These are phyloP conservation scores for Sander vitreus DNA, from an alignment of 2,113 vertebrate species.

Conservation along the genomic window DNA sequence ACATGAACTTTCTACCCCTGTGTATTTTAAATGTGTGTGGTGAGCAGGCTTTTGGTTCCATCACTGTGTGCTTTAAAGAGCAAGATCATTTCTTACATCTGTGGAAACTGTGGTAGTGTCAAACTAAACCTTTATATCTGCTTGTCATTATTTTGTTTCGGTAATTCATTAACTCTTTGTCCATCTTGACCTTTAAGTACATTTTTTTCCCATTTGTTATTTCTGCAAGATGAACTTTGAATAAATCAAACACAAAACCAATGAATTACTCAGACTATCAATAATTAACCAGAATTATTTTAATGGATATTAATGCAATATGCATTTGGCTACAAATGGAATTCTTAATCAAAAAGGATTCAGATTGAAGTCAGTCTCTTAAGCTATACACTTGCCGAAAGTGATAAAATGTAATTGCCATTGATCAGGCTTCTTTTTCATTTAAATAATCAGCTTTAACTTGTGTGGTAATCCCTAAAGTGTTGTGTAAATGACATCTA, in stretches of 20 bases:
- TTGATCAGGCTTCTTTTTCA: conserved; percentile 29
- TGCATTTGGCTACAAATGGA: background rate
- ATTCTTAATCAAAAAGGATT: conserved; percentile 3
- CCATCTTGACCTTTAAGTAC: background rate
- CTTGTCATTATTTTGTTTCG: background rate
- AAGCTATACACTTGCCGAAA: background rate
- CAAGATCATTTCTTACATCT: conserved; percentile 5
- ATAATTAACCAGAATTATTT: background rate
- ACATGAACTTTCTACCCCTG: conserved; percentile 14
- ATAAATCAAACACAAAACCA: background rate
- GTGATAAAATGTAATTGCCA: conserved; percentile 22
- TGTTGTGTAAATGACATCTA: conserved; percentile 8
- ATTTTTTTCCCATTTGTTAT: background rate
- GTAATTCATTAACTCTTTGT: background rate
- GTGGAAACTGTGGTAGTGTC: conserved; percentile 16
- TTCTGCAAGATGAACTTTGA: background rate
- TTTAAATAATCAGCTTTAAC: conserved; percentile 16
- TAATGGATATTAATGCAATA: conserved; percentile 4
- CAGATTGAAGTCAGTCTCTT: background rate
- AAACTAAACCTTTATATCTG: background rate
- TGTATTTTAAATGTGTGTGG: conserved; percentile 13
- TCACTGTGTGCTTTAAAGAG: background rate
- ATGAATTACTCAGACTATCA: background rate
- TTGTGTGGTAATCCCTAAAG: conserved; percentile 13
- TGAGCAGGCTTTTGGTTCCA: background rate